phyloP scores from a whole-genome alignment of 2,888 invertebrate species.

The Agriopis aurantiaria region DNA sequence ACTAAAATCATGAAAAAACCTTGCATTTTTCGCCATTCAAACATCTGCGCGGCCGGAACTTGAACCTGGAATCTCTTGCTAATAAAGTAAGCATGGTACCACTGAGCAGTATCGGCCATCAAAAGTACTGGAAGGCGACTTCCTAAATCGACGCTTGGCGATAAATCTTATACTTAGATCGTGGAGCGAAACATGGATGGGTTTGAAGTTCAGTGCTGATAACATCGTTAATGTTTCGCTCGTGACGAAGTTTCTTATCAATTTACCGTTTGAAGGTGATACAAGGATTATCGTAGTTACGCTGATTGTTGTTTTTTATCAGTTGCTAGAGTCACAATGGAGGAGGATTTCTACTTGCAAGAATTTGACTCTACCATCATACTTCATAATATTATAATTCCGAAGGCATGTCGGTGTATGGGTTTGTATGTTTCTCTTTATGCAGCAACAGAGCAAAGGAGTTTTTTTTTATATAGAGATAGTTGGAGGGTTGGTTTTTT shows the following conservation, averaged over 20 bases:
- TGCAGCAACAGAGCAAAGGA: too few relatives aligned
- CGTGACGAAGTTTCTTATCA: conserved; percentile 53
- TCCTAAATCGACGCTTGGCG: background rate
- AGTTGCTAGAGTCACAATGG: background rate
- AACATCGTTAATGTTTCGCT: conserved; percentile 45
- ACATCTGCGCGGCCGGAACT: too few relatives aligned
- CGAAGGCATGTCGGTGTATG: too few relatives aligned
- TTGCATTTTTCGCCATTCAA: too few relatives aligned
- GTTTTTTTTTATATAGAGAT: too few relatives aligned
- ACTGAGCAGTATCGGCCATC: too few relatives aligned
- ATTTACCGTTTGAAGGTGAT: conserved; percentile 43
- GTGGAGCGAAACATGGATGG: conserved; percentile 36
- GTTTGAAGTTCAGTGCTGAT: conserved; percentile 39
- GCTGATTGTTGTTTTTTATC: conserved; percentile 4
- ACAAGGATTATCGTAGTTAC: conserved; percentile 14
- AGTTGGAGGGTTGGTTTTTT: too few relatives aligned
- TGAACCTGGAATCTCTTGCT: too few relatives aligned
- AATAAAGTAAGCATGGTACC: too few relatives aligned
- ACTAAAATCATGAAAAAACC: too few relatives aligned
- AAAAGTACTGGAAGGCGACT: background rate
- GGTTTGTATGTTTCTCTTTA: too few relatives aligned
- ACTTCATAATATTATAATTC: too few relatives aligned
- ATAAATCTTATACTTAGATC: conserved; percentile 14
- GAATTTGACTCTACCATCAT: background rate
- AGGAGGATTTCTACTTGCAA: background rate